Evolutionary conservation across 2,113 vertebrate species (phyloP), one percentile per base, ranked within the genome.

Genomic region (Nerophis lumbriciformis): DNA sequence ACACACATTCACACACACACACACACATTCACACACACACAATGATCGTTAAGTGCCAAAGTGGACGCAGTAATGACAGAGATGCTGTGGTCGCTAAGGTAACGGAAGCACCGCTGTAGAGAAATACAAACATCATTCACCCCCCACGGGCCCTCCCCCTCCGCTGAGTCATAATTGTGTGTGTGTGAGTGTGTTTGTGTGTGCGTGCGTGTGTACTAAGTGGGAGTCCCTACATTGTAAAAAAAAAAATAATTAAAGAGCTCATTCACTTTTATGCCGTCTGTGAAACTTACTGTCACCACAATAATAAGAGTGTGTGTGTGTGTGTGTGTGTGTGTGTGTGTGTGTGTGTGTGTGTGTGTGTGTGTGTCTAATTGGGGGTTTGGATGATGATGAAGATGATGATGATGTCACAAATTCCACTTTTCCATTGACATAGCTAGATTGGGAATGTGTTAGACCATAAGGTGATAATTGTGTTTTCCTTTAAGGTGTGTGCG

Each of bases 11-110:
- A 68, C 63, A 47, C 50, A 48, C 21, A 65, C 45, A 63, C 65
- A 61, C 21, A 77, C 57, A 65, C 21, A 53, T 45, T 64, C 66
- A 68, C 63, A 47, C 50, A 48, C 21, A 65, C 45, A 63, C 65
- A 61, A 52, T 35, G 50, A 71, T 76, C 80, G 80, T 85, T 78
- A 72, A 82, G 82, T 83, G 82, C 86, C 75, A 68, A 83, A 84
- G 81, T 69, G 83, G 80, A 87, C 77, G 75, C 80, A 76, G 85
- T 83, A 80, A 85, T 78, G 79, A 80, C 77, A 82, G 73, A 79
- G 84, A 80, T 75, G 75, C 76, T 73, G 64, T 58, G 59, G 78
- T 85, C 62, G 73, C 82, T 79, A 71, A 42, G 75, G 79, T 72
- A 80, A 78, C 81, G 35, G 39, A 75, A 71, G 62, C 28, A 59